Evolutionary conservation across 2,888 invertebrate genomes (phyloP).

Genomic region (Patella pellucida): DNA sequence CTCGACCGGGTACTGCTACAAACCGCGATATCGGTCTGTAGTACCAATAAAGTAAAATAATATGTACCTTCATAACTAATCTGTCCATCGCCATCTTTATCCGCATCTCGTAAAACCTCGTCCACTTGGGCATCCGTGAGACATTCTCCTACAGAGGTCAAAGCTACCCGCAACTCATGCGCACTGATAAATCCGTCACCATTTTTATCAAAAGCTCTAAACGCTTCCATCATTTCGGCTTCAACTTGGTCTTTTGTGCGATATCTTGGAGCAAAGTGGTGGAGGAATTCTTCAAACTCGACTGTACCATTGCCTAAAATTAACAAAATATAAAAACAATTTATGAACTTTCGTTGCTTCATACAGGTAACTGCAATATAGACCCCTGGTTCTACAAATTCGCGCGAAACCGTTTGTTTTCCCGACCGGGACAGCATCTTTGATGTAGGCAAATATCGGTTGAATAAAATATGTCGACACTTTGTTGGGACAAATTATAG

Average conservation of each 20-base stretch:
- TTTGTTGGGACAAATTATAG: no score
- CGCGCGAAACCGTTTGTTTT: no score
- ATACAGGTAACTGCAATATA: no score
- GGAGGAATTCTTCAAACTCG: constrained; percentile 4
- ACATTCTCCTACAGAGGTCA: neutral
- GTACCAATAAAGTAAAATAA: no score
- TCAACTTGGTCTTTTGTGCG: constrained; percentile 4
- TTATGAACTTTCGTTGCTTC: no score
- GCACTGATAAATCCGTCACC: constrained; percentile 5
- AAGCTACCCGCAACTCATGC: neutral
- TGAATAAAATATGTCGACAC: no score
- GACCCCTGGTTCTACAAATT: no score
- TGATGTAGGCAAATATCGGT: no score
- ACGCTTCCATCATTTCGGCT: constrained; percentile 4
- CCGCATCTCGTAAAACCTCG: neutral
- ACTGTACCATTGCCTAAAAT: constrained; percentile 3
- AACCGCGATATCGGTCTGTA: no score
- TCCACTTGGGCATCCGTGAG: constrained; percentile 3
- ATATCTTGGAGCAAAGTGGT: constrained; percentile 1
- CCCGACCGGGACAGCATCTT: no score
- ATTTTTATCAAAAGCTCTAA: neutral
- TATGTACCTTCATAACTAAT: neutral
- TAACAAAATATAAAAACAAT: no score
- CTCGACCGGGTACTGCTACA: no score
- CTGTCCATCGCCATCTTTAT: constrained; percentile 1